Conservation (phyloP, 2,888 invertebrate genomes). For the Palloptera scutellata region DNA sequence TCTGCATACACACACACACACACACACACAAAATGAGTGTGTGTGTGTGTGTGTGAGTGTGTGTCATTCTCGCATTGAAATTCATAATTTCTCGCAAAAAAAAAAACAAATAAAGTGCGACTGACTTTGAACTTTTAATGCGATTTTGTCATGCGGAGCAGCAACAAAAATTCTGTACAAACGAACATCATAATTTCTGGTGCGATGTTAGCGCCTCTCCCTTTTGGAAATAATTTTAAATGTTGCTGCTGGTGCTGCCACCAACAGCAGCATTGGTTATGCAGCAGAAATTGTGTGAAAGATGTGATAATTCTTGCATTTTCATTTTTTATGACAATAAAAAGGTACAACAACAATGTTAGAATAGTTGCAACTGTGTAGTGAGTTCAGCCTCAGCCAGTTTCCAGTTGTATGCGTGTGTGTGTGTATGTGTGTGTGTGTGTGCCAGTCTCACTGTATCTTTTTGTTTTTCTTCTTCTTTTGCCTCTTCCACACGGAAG, state of each 20-base stretch:
- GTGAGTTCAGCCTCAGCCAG: neutral
- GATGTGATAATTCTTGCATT: conserved; percentile 25
- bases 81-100: conserved; percentile 35
- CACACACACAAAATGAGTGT: neutral
- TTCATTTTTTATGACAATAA: conserved; percentile 51
- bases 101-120: conserved; percentile 38
- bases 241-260: conserved; percentile 37
- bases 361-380: neutral
- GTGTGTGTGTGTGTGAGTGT: neutral
- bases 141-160: conserved; percentile 40
- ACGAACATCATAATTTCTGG: too few relatives aligned
- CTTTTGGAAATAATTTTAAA: too few relatives aligned
- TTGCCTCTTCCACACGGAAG: too few relatives aligned
- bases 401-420: neutral
- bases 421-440: neutral
- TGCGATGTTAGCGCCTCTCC: too few relatives aligned
- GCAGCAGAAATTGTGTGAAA: neutral
- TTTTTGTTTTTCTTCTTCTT: neutral
- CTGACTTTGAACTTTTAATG: conserved; percentile 45
- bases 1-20: neutral
- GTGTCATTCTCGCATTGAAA: conserved; percentile 28
- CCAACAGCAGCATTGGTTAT: conserved; percentile 40
- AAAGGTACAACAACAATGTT: conserved; percentile 35
- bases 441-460: conserved; percentile 1
- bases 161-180: too few relatives aligned